Evolutionary conservation across 1,140 invertebrate species (phyloP), one percentile per base, ranked within the genome.

Genomic region (Marisa cornuarietis): DNA sequence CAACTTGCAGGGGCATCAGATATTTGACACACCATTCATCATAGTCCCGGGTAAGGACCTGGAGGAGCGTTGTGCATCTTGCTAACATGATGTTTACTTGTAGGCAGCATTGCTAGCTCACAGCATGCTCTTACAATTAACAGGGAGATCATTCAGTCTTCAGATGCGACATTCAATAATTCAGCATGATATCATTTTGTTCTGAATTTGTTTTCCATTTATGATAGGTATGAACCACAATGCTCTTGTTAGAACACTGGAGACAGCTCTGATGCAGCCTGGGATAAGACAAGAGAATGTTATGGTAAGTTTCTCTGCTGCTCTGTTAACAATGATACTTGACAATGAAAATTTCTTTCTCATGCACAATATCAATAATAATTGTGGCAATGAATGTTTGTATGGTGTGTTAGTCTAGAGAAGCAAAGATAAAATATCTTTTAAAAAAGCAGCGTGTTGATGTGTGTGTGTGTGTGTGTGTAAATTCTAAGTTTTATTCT

Each of bases 181-280:
- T n/a, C 2, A 42, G 31, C 31, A 42, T 42, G 6, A 42, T 6
- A 42, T 42, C 31, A 42, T 42, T 42, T 42, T 42, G 31, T 1
- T 42, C 31, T 42, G 31, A 42, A 42, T 42, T 42, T 42, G 31
- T 42, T 42, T 42, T 42, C 31, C 31, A 42, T 42, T 42, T 58
- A 62, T 75, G 61, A 49, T 76, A 90, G 90, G 91, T 49, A 72
- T 88, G 62, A 89, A 90, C 62, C 88, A 90, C 62, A 88, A 90
- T 71, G 89, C 89, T 62, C 82, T 92, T 26, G 88, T 90, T 14
- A 86, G 92, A 75, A 91, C 91, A 61, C 81, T 93, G 52, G 91
- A 93, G 84, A 92, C 92, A 18, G 79, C 92, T 24, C 84, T 92
- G 52, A 89, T 91, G 84, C 92, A 92, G 79, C 92, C 92, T 42